Conservation (phyloP, 2,797 vertebrate species). For the Pterois miles region DNA sequence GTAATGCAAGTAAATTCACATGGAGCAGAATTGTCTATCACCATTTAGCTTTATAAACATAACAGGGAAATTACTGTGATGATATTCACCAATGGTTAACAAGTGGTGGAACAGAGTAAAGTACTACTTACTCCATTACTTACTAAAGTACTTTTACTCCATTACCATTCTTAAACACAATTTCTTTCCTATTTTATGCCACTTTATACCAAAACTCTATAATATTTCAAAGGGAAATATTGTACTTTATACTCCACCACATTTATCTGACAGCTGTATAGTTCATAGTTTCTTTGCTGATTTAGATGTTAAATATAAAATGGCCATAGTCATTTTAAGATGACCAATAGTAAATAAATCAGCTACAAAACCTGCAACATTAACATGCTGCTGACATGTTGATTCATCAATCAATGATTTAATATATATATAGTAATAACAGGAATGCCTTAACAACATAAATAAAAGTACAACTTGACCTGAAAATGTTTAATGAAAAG, state of each 20-base stretch:
- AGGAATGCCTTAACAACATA: neutral
- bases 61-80: neutral
- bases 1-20: constrained; percentile 4
- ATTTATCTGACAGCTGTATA: neutral
- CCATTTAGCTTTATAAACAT: neutral
- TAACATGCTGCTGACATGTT: neutral
- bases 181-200: neutral
- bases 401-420: neutral
- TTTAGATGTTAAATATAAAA: neutral
- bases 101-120: neutral
- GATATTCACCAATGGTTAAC: neutral
- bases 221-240: neutral
- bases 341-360: neutral
- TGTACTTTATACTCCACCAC: neutral
- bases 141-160: neutral
- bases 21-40: neutral
- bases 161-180: neutral
- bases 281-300: neutral
- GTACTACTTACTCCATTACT: too few relatives aligned
- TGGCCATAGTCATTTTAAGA: neutral
- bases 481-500: too few relatives aligned
- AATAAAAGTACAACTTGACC: too few relatives aligned
- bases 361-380: neutral
- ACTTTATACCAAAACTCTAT: neutral
- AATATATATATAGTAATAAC: neutral